These are phyloP conservation scores for Triplophysa dalaica DNA, from an alignment of 2,113 vertebrate genomes.

Conservation along the genomic window DNA sequence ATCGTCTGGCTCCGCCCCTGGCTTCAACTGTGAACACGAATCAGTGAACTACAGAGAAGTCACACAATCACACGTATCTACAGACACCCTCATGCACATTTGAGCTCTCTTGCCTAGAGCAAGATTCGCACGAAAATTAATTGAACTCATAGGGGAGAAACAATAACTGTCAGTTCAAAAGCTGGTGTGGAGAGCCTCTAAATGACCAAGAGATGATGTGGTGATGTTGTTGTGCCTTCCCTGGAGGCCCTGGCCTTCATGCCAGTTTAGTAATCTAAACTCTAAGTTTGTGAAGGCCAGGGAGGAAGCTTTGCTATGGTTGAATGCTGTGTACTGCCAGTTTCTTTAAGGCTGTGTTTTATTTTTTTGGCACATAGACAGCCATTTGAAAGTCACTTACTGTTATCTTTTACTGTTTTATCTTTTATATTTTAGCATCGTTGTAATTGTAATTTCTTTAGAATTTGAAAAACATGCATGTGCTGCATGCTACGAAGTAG, in stretches of 20 bases:
- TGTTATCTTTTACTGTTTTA: too few relatives aligned
- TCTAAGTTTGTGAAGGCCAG: conserved; percentile 8
- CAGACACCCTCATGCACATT: background rate
- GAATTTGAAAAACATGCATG: too few relatives aligned
- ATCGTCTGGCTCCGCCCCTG: too few relatives aligned
- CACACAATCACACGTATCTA: conserved; percentile 19
- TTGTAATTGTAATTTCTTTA: too few relatives aligned
- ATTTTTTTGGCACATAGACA: background rate
- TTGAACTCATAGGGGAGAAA: conserved; percentile 31
- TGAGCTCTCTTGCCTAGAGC: background rate
- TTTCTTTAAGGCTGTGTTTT: background rate
- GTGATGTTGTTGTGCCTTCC: conserved; percentile 42
- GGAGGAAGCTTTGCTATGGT: background rate
- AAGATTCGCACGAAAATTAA: conserved; percentile 41
- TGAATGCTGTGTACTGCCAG: too few relatives aligned
- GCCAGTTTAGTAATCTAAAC: conserved; percentile 8
- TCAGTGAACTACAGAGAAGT: background rate
- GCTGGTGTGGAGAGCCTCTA: conserved; percentile 30
- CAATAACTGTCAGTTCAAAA: conserved; percentile 31
- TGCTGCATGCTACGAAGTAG: too few relatives aligned
- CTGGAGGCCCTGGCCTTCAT: background rate
- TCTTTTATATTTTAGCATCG: too few relatives aligned
- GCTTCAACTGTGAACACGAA: conserved; percentile 36
- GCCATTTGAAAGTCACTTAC: too few relatives aligned
- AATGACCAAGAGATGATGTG: conserved; percentile 46